Base-by-base conservation (phyloP, 2,797 vertebrate genomes). In the Sciurus carolinensis region DNA sequence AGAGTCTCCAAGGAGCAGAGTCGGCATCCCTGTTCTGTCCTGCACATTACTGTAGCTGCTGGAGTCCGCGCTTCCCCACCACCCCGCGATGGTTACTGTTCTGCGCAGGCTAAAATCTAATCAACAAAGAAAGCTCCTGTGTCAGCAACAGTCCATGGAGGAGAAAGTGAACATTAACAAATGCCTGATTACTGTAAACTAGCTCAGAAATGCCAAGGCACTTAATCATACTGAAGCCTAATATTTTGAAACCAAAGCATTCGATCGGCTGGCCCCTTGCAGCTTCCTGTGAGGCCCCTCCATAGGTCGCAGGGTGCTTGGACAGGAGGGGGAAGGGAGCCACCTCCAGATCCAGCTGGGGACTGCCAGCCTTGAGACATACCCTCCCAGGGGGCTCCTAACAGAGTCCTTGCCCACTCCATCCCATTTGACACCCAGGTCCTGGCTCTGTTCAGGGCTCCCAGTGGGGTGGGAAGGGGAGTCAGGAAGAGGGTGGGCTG, bases 101-200 rank as follows among this genome's bases (percentile, higher is more conserved):
- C 82, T 96, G 94, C 50, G 79, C 42, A n/a, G 90, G 62, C 91
- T 94, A 77, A 85, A 92, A 83, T 92, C 93, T 93, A 97, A 94
- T 93, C 97, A 94, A 96, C 96, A 94, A 77, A 91, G 94, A 85
- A 94, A 97, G 95, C 92, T 87, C 95, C 87, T 84, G 90, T 73
- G 95, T 97, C 97, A 97, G 97, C 96, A 96, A 50, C 72, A 75
- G 97, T 87, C 89, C 0, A 0, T 22, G 57, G 80, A 96, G 93
- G 87, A 95, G 96, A 96, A 86, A 79, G 87, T 42, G 93, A 97
- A 80, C 91, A 79, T 91, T 97, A 96, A 97, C 96, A 96, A 97
- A 97, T 94, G 96, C 96, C 95, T 93, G 96, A 97, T 97, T 93
- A 96, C 95, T 94, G 96, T 96, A 96, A 96, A 97, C 96, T 52